Percentiles rank a stretch among this genome's conserved stretches.
Conservation (phyloP, 2,797 vertebrate genomes). For the Nannoperca obscura region DNA sequence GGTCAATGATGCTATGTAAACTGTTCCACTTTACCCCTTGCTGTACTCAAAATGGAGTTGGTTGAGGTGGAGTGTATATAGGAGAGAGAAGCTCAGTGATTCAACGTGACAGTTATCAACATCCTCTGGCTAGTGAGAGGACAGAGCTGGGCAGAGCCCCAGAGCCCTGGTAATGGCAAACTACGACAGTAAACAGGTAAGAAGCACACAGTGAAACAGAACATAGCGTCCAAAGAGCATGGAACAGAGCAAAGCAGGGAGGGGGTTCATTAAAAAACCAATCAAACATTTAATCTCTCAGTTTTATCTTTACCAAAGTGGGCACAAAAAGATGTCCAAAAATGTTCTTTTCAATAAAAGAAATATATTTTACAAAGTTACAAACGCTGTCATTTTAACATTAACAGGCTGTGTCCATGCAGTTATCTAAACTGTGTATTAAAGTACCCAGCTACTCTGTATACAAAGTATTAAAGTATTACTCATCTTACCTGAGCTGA, state of each 20-base stretch:
- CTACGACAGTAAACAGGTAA: conserved; percentile 69
- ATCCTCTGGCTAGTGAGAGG: conserved; percentile 64
- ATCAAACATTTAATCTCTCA: not conserved
- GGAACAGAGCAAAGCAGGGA: conserved; percentile 13
- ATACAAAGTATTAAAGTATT: not conserved
- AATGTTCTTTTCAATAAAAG: not conserved
- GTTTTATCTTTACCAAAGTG: not conserved
- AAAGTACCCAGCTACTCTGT: not conserved
- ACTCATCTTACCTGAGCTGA: conserved; percentile 95
- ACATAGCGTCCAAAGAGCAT: conserved; percentile 49
- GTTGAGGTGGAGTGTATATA: conserved; percentile 54
- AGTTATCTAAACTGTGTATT: not conserved
- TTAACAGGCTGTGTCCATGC: not conserved
- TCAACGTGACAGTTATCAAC: conserved; percentile 72
- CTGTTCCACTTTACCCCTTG: conserved; percentile 74
- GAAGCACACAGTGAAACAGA: conserved; percentile 55
- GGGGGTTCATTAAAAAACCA: not conserved
- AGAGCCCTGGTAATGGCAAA: conserved; percentile 55
- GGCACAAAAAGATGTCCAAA: not conserved
- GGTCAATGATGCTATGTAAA: conserved; percentile 80
- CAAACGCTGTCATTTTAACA: not conserved
- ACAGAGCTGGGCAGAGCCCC: conserved; percentile 46
- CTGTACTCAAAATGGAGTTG: conserved; percentile 77
- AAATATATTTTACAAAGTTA: conserved; percentile 9
- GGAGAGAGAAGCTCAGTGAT: conserved; percentile 59